Evolutionary conservation across 2,888 invertebrate genomes (phyloP), one percentile per base, ranked within the genome.

Genomic region (Aphelenchoides bicaudatus): DNA sequence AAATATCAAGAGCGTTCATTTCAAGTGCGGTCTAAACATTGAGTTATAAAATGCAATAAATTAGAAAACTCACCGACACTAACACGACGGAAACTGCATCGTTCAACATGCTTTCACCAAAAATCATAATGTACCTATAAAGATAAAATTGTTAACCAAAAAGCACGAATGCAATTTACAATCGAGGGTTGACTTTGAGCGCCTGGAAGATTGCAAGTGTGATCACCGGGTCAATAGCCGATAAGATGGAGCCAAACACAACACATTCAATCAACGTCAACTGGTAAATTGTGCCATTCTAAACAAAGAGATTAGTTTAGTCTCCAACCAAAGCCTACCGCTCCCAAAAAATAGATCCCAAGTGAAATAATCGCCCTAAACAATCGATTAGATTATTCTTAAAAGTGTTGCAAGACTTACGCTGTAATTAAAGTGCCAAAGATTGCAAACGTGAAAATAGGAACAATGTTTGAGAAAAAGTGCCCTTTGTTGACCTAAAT

Each of bases 81-180:
- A 98, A 82, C 1, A 98, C 98, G 82, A 99, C 98, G 27, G 96
- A 89, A 61, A 98, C 91, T 2, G 67, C 67, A 39, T 66, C 98
- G 82, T 98, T 98, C 4, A 98, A 84, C 75, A 93, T 91, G 73
- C 90, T 90, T 79, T 89, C 89, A 27, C 91, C 94, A 83, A 98
- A 98, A 1, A 98, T 96, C 82, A 98, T 87, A 96, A 99, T 99
- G 83, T 98, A 96, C n/a, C n/a, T n/a, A n/a, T n/a, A n/a, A n/a
- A n/a, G n/a, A n/a, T n/a, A n/a, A n/a, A n/a, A n/a, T n/a, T n/a
- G n/a, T n/a, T n/a, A n/a, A n/a, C n/a, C n/a, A n/a, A n/a, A n/a
- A n/a, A n/a, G n/a, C n/a, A n/a, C n/a, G n/a, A n/a, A n/a, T n/a
- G n/a, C n/a, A n/a, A n/a, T n/a, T n/a, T n/a, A 96, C 0, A 98